Base-by-base conservation (phyloP, 2,888 invertebrate genomes). In the Pheosia tremula region DNA sequence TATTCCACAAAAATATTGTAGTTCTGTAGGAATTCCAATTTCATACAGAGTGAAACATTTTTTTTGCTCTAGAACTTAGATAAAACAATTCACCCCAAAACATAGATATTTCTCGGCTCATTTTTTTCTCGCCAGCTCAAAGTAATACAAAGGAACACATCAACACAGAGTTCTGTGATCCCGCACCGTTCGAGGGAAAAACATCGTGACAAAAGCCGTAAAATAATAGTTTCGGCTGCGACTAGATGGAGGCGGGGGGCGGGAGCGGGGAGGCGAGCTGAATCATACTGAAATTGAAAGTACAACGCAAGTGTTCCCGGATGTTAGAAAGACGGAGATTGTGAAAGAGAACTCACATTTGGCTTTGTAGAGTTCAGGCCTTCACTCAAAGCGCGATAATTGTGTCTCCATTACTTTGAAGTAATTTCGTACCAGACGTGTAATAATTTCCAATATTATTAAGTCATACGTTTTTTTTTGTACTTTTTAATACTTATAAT, bases 281-380 rank as follows among this genome's bases (percentile, higher is more conserved):
- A 80, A 78, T 80, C 82, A 81, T 79, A 77, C 72, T 66, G 71
- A 69, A 80, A 81, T 83, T 82, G 82, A 82, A 82, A 79, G 78
- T 78, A 77, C 77, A 76, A 75, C 74, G 69, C 53, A 56, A 62
- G 36, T 55, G 53, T 38, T 61, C 70, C 36, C 43, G 57, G 63
- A 67, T 71, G 73, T 74, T 63, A 58, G 72, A 77, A 60, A 56
- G 60, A 59, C 57, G 62, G 62, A 61, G 49, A 54, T 45, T 8
- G 24, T 47, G n/a, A 61, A 24, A 24, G 24, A 24, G 24, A 24
- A 24, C 24, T 24, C 24, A 24, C 24, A 24, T 24, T 24, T 9
- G 9, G 43, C 9, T 43, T 47, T n/a, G 47, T 11, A n/a, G n/a
- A 47, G 41, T 41, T 7, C 1, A 24, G 24, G 24, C 24, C 24